phyloP scores from a whole-genome alignment of 2,113 vertebrate species.

The Alexandromys fortis region DNA sequence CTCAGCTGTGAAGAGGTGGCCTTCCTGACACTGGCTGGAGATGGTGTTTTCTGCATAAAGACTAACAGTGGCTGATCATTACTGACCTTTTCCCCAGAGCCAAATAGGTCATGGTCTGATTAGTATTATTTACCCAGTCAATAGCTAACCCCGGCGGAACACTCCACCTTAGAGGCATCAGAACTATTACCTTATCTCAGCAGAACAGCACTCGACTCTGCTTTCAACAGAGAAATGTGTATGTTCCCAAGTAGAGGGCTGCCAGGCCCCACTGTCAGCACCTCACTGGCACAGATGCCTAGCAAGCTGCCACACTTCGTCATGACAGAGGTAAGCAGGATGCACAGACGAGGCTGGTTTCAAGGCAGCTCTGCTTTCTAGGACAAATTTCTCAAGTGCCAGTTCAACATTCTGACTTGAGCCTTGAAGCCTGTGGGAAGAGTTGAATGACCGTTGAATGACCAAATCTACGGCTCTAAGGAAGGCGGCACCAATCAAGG shows the following conservation, averaged over 20 bases:
- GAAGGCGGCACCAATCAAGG: not conserved
- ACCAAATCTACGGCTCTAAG: not conserved
- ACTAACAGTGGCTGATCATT: not conserved
- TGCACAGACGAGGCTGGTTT: not conserved
- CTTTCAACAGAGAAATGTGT: slow-evolving; percentile 9
- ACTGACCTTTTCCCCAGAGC: not conserved
- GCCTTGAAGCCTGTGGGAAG: not conserved
- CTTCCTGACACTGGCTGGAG: not conserved
- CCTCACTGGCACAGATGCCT: not conserved
- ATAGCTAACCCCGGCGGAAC: not conserved
- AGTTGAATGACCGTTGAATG: not conserved
- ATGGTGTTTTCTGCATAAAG: not conserved
- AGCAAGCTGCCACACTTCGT: not conserved
- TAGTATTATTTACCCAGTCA: not conserved
- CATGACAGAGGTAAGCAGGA: not conserved
- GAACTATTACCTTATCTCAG: not conserved
- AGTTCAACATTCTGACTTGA: not conserved
- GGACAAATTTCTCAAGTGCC: not conserved
- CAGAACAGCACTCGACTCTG: not conserved
- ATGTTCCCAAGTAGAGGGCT: not conserved
- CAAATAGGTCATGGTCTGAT: slow-evolving; percentile 6
- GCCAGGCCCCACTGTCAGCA: not conserved
- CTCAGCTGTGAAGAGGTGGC: not conserved
- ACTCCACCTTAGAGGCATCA: not conserved
- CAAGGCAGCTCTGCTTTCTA: not conserved